Evolutionary conservation across 2,797 vertebrate genomes (phyloP).

Genomic region (Allobates femoralis): DNA sequence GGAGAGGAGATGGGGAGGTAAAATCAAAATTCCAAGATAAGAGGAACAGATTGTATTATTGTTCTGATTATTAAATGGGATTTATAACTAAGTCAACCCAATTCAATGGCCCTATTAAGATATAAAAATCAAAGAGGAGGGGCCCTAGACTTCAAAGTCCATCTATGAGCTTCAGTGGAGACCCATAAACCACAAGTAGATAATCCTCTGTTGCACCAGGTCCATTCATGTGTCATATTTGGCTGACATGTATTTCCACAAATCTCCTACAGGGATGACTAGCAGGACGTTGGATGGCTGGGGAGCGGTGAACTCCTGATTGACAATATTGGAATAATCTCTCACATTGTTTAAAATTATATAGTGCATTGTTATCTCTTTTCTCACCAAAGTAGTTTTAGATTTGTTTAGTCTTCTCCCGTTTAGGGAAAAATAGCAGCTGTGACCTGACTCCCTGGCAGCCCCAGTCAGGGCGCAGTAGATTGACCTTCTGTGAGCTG

Average conservation of each 20-base stretch:
- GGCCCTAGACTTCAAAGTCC: background rate
- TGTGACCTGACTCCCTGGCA: constrained; percentile 45
- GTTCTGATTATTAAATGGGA: too few relatives aligned
- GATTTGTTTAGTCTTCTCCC: constrained; percentile 51
- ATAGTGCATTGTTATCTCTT: background rate
- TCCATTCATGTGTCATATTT: background rate
- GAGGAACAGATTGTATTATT: too few relatives aligned
- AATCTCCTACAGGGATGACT: background rate
- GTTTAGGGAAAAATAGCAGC: constrained; percentile 68
- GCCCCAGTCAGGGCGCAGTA: constrained; percentile 8
- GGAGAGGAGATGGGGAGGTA: too few relatives aligned
- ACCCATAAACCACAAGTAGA: background rate
- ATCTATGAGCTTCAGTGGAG: background rate
- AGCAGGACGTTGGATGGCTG: too few relatives aligned
- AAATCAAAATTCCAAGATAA: too few relatives aligned
- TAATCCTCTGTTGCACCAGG: too few relatives aligned
- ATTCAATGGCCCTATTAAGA: too few relatives aligned
- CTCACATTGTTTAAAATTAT: background rate
- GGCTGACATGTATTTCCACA: background rate
- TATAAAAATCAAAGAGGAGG: too few relatives aligned
- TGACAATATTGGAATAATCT: too few relatives aligned
- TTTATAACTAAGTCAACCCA: too few relatives aligned
- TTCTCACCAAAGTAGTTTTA: constrained; percentile 5
- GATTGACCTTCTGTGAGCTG: constrained; percentile 28
- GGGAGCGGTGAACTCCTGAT: too few relatives aligned